A percentile compares a stretch with the other conserved stretches of the same genome.
Conservation (phyloP, 2,888 invertebrate species). For the Tetragonula carbonaria region DNA sequence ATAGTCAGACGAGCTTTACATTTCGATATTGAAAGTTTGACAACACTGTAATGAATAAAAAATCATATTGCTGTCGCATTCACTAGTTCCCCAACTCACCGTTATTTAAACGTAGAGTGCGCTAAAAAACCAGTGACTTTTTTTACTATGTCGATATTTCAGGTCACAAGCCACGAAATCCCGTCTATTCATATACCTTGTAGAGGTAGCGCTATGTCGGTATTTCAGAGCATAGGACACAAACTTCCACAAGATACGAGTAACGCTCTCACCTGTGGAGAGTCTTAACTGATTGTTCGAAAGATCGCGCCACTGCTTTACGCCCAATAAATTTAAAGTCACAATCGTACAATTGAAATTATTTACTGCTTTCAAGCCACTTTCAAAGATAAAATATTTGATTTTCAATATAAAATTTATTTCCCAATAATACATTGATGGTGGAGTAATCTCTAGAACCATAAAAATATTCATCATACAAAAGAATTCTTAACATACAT, state of each 20-base stretch:
- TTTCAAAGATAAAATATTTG: neutral
- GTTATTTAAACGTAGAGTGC: too few relatives aligned
- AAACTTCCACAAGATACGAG: neutral
- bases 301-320: conserved; percentile 61
- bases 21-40: too few relatives aligned
- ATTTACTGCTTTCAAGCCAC: neutral
- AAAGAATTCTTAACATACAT: neutral
- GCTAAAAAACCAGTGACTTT: too few relatives aligned
- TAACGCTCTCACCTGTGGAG: conserved; percentile 28
- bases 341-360: neutral
- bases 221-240: too few relatives aligned
- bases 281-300: conserved; percentile 36
- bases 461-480: conserved; percentile 22
- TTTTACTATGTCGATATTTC: too few relatives aligned
- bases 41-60: too few relatives aligned
- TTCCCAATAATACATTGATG: conserved; percentile 14
- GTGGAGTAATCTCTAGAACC: neutral
- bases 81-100: too few relatives aligned
- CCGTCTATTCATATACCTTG: too few relatives aligned
- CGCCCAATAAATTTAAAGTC: neutral
- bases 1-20: too few relatives aligned
- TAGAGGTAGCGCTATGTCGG: too few relatives aligned
- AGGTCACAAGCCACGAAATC: too few relatives aligned
- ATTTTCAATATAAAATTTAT: conserved; percentile 21
- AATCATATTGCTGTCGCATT: too few relatives aligned